Base-by-base conservation (phyloP, 1,140 invertebrate species). In the Globodera rostochiensis region DNA sequence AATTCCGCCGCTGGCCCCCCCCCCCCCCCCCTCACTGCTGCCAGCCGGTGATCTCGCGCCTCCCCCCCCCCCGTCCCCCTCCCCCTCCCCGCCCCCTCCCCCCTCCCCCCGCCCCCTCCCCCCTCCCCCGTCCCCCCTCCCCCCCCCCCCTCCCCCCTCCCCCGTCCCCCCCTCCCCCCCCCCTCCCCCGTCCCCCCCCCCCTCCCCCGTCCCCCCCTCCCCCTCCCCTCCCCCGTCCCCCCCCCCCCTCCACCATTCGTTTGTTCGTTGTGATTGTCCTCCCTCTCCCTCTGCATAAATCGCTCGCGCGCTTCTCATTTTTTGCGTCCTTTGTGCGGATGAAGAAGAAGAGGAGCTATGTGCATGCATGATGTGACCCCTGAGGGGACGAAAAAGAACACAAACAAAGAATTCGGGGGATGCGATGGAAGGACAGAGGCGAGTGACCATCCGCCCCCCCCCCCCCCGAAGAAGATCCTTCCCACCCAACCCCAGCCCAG, bases 291-390 rank as follows among this genome's bases (percentile, higher is more conserved):
- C 25, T 19, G 11, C 57, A 15, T 15, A 60, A 60, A 60, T 60
- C 57, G 57, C 57, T 60, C 57, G 57, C 57, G 57, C 57, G 57
- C 19, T 60, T 60, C 57, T 60, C 57, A 60, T 60, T 60, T 60
- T 60, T 60, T 60, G 74, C 74, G 74, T 57, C 49, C 66, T n/a
- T 66, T 66, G 74, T 53, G 74, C 49, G 53, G 74, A 76, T 76
- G 74, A 76, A 76, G 47, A 57, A 74, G 53, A n/a, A 21, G 47
- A 25, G n/a, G 67, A 25, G 25, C 25, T 70, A 70, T 70, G 45
- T 21, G 25, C 1, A 45, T 45, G 67, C 67, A 70, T 70, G 25
- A 36, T 60, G 57, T 60, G 57, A 60, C 57, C 57, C 57, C 57
- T 60, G 57, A 60, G 57, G 57, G 57, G 57, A 53, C 8, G 5